Percentiles rank a stretch among this genome's conserved stretches.
Evolutionary conservation across 1,140 invertebrate genomes (phyloP).

Genomic region (Philaenus spumarius): DNA sequence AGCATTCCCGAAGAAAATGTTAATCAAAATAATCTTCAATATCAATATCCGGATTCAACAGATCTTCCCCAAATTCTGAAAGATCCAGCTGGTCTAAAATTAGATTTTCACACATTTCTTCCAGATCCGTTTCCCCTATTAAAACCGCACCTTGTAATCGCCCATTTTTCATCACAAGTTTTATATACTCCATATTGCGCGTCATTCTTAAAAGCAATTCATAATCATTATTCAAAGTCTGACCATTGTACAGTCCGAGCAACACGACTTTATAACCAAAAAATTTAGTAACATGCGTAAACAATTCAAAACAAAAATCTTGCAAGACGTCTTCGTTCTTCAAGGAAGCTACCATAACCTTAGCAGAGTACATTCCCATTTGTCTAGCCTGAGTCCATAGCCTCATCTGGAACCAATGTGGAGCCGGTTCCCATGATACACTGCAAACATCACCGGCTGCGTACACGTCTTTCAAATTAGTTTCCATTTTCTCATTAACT

Average conservation of each 20-base stretch:
- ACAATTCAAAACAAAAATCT: constrained; percentile 97
- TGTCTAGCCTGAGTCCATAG: constrained; percentile 97
- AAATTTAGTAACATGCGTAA: constrained; percentile 92
- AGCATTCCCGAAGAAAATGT: no score
- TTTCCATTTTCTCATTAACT: constrained; percentile 83
- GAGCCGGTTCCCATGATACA: constrained; percentile 64
- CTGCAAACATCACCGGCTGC: constrained; percentile 93
- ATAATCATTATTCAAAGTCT: constrained; percentile 75
- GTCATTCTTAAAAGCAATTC: constrained; percentile 84
- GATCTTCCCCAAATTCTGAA: constrained; percentile 79
- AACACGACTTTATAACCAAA: constrained; percentile 94
- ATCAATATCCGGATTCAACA: constrained; percentile 92
- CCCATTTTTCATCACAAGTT: constrained; percentile 80
- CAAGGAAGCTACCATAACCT: constrained; percentile 70
- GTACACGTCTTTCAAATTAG: constrained; percentile 70
- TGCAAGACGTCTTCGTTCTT: constrained; percentile 58
- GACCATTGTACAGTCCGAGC: constrained; percentile 90
- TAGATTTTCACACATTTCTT: constrained; percentile 98
- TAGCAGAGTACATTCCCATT: constrained; percentile 92
- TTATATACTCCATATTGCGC: constrained; percentile 79
- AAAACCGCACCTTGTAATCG: constrained; percentile 87
- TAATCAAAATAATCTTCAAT: constrained; percentile 99
- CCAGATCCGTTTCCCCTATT: constrained; percentile 94
- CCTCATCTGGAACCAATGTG: constrained; percentile 95
- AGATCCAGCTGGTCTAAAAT: constrained; percentile 94